Evolutionary conservation across 2,888 invertebrate genomes (phyloP).

Genomic region (Pristionchus exspectatus): DNA sequence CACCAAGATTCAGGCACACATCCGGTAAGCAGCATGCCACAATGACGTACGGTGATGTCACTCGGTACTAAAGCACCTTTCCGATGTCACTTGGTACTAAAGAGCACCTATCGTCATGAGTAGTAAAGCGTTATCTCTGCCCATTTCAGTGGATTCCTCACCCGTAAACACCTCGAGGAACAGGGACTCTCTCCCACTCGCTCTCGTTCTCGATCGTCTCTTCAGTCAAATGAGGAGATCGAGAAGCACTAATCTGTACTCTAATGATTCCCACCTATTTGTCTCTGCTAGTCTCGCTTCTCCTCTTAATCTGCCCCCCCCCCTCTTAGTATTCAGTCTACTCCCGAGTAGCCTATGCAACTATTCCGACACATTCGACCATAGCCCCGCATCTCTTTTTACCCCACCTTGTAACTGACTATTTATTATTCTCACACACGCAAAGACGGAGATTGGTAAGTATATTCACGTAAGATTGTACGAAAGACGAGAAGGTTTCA

Average conservation of each 20-base stretch:
- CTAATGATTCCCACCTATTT: slow-evolving; percentile 43
- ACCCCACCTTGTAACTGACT: not conserved
- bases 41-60: not conserved
- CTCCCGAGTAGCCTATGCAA: slow-evolving; percentile 37
- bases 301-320: slow-evolving; percentile 55
- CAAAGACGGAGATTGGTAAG: not conserved
- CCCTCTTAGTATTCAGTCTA: slow-evolving; percentile 47
- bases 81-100: not conserved
- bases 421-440: slow-evolving; percentile 33
- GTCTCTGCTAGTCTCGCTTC: not conserved
- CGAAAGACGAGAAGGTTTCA: not conserved
- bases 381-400: not conserved
- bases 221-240: slow-evolving; percentile 66
- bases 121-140: not conserved
- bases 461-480: slow-evolving; percentile 20
- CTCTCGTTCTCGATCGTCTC: slow-evolving; percentile 73
- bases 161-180: slow-evolving; percentile 76
- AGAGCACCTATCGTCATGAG: not conserved
- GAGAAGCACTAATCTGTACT: slow-evolving; percentile 55
- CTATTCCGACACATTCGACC: slow-evolving; percentile 33
- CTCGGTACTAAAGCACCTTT: not conserved
- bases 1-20: slow-evolving; percentile 93
- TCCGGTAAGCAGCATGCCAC: slow-evolving; percentile 82
- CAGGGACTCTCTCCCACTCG: slow-evolving; percentile 74
- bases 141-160: slow-evolving; percentile 74